Percentiles rank a stretch among this genome's conserved stretches.
phyloP scores from a whole-genome alignment of 92 coral and sea anemone species.

The Umimayanthus chanpuru region DNA sequence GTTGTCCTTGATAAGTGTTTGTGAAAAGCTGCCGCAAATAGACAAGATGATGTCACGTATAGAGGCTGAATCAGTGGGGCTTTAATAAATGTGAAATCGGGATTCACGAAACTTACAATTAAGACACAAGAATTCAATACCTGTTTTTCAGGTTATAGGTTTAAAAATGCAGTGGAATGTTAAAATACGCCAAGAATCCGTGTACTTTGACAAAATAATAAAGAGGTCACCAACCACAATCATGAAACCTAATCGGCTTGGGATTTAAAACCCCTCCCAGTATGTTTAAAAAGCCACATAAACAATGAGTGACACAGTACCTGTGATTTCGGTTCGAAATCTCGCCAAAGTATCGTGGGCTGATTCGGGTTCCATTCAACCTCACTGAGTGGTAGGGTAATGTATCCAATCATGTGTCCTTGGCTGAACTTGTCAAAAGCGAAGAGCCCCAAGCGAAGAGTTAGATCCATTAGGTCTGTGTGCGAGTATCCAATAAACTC shows the following conservation, averaged over 20 bases:
- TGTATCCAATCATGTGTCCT: constrained; percentile 78
- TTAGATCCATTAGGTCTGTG: constrained; percentile 70
- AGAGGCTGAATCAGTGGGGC: no score
- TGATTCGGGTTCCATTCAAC: constrained; percentile 81
- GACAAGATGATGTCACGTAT: no score
- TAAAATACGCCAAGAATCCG: background rate
- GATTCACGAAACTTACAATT: no score
- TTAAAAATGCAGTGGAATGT: background rate
- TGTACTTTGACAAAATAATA: background rate
- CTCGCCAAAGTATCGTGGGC: constrained; percentile 84
- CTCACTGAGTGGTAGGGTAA: constrained; percentile 61
- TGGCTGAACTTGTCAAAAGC: constrained; percentile 81
- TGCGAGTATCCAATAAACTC: constrained; percentile 85
- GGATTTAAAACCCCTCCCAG: background rate
- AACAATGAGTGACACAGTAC: constrained; percentile 35
- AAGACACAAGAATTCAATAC: no score
- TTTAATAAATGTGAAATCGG: no score
- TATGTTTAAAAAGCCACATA: background rate
- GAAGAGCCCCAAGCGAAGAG: constrained; percentile 76
- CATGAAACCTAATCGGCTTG: background rate
- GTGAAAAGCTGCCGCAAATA: no score
- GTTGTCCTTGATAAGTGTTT: no score
- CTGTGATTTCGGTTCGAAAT: constrained; percentile 57
- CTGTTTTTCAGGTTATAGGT: no score
- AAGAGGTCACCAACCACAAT: constrained; percentile 10